Percentiles rank a stretch among this genome's conserved stretches.
These are phyloP conservation scores for Notamacropus eugenii DNA, from an alignment of 2,797 vertebrate genomes.

Conservation along the genomic window DNA sequence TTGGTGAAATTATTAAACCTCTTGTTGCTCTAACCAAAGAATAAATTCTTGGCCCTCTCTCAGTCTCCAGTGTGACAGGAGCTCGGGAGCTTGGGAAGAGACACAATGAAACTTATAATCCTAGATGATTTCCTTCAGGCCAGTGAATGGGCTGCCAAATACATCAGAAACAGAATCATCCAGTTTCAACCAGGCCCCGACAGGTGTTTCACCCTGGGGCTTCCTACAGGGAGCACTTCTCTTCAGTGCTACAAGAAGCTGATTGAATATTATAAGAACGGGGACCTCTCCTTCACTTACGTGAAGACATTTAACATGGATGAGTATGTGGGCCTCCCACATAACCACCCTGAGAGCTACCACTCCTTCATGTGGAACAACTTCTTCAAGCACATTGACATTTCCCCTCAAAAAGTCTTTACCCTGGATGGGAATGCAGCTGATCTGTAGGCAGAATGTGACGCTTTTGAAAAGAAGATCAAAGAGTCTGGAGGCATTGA, in stretches of 20 bases:
- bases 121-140: slow-evolving; percentile 85
- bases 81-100: background rate
- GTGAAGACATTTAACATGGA: slow-evolving; percentile 99
- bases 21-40: background rate
- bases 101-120: slow-evolving; percentile 88
- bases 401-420: slow-evolving; percentile 92
- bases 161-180: slow-evolving; percentile 90
- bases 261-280: slow-evolving; percentile 93
- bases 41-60: background rate
- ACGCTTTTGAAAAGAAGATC: slow-evolving; percentile 94
- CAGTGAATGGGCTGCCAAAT: slow-evolving; percentile 89
- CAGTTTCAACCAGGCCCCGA: slow-evolving; percentile 91
- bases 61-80: too few relatives aligned
- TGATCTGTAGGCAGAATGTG: slow-evolving; percentile 91
- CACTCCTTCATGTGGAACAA: slow-evolving; percentile 99
- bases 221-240: slow-evolving; percentile 96
- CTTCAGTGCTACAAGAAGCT: slow-evolving; percentile 96
- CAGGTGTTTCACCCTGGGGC: slow-evolving; percentile 93
- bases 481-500: slow-evolving; percentile 94
- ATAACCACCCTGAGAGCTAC: slow-evolving; percentile 96
- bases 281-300: slow-evolving; percentile 96
- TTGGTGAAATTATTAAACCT: background rate
- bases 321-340: slow-evolving; percentile 96
- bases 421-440: slow-evolving; percentile 93
- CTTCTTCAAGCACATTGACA: slow-evolving; percentile 97